Conservation (phyloP, 2,113 vertebrate species). For the Rattus rattus region DNA sequence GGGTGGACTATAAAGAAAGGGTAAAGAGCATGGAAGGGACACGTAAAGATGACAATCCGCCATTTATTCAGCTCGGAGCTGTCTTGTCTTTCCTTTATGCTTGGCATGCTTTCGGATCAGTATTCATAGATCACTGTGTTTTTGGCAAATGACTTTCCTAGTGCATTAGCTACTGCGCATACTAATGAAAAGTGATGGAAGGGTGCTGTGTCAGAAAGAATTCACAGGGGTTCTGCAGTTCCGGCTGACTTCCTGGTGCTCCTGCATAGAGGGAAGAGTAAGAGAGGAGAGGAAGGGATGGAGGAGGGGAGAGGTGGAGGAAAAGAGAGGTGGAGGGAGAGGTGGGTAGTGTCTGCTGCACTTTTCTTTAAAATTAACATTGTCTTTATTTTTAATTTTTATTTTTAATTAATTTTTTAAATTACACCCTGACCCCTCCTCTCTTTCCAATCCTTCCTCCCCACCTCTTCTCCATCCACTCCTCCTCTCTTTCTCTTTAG, state of each 20-base stretch:
- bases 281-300: no score
- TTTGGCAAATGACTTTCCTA: conserved; percentile 81
- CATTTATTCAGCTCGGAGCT: conserved; percentile 25
- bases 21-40: neutral
- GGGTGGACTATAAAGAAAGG: conserved; percentile 29
- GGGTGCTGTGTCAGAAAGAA: conserved; percentile 55
- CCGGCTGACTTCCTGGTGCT: neutral
- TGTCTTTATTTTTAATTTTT: neutral
- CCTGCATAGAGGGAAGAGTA: neutral
- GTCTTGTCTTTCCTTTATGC: conserved; percentile 53
- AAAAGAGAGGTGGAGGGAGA: no score
- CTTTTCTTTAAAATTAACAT: neutral
- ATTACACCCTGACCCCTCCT: neutral
- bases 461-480: neutral
- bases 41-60: neutral
- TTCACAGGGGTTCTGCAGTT: conserved; percentile 58
- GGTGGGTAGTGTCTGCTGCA: neutral
- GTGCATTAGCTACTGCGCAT: conserved; percentile 48
- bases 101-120: conserved; percentile 76
- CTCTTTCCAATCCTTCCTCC: neutral
- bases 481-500: neutral
- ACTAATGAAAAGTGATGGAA: conserved; percentile 72
- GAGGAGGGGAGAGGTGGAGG: no score
- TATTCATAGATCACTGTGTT: conserved; percentile 72
- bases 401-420: neutral